phyloP scores from a whole-genome alignment of 2,888 invertebrate genomes.

The Protonemura montana region DNA sequence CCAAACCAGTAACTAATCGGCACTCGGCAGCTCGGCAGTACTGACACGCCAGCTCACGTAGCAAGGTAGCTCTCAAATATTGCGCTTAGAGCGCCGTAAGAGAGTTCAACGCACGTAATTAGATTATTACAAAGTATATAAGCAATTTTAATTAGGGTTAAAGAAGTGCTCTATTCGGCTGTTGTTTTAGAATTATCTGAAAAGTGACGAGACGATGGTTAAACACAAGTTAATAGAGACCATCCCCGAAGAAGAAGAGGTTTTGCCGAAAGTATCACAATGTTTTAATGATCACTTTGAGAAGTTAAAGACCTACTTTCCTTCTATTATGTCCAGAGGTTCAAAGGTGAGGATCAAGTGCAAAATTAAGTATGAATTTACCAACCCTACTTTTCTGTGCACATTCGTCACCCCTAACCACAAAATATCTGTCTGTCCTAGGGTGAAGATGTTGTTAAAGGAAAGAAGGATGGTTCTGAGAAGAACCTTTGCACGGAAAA shows the following conservation, averaged over 20 bases:
- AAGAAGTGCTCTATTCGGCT: neutral
- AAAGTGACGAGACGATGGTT: constrained; percentile 9
- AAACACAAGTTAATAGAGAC: constrained; percentile 25
- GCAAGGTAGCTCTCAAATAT: neutral
- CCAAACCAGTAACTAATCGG: neutral
- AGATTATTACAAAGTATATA: neutral
- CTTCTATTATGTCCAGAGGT: neutral
- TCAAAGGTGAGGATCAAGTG: constrained; percentile 8
- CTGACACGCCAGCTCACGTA: too few species aligned
- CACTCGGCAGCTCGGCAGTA: neutral
- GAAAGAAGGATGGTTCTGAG: neutral
- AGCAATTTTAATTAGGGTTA: neutral
- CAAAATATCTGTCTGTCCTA: constrained; percentile 8
- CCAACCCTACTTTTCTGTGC: neutral
- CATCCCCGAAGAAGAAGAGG: constrained; percentile 25
- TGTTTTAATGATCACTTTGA: constrained; percentile 24
- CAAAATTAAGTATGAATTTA: neutral
- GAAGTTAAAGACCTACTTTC: constrained; percentile 13
- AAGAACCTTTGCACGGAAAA: neutral
- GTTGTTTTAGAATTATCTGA: neutral
- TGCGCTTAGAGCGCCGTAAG: too few species aligned
- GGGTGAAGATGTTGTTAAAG: constrained; percentile 1
- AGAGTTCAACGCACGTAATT: neutral
- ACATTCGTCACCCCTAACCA: neutral
- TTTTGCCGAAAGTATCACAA: constrained; percentile 17